phyloP scores from a whole-genome alignment of 2,797 vertebrate genomes.

The Smutsia gigantea region DNA sequence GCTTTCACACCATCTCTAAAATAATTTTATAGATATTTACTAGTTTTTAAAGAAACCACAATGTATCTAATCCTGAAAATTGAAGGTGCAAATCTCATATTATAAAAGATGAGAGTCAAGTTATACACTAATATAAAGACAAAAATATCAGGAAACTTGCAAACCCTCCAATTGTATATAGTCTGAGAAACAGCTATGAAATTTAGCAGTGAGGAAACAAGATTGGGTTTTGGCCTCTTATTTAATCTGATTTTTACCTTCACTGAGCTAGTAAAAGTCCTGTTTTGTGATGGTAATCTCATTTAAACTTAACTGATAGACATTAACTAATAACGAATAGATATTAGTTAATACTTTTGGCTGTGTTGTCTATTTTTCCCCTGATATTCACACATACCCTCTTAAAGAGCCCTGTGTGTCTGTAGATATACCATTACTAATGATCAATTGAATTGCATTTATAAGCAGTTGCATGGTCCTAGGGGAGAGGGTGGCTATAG shows the following conservation, averaged over 20 bases:
- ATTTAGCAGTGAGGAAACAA: not conserved
- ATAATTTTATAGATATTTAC: not conserved
- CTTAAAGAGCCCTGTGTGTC: not conserved
- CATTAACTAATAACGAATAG: not conserved
- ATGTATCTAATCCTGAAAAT: not conserved
- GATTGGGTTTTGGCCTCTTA: not conserved
- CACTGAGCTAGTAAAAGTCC: not conserved
- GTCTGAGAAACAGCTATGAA: not conserved
- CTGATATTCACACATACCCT: not conserved
- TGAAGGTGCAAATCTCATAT: not conserved
- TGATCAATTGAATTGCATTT: not conserved
- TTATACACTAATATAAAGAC: not conserved
- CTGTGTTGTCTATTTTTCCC: not conserved
- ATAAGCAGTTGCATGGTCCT: not conserved
- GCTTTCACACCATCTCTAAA: not conserved
- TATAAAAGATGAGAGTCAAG: not conserved
- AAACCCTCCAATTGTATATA: not conserved
- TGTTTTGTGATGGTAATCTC: not conserved
- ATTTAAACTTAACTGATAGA: not conserved
- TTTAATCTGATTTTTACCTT: not conserved
- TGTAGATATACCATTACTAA: not conserved
- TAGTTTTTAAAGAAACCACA: not conserved
- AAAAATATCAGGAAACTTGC: not conserved
- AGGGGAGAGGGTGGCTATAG: accelerated
- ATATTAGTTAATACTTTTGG: not conserved